These are phyloP conservation scores for Ferdinandea cuprea DNA, from an alignment of 2,888 invertebrate genomes.

Conservation along the genomic window DNA sequence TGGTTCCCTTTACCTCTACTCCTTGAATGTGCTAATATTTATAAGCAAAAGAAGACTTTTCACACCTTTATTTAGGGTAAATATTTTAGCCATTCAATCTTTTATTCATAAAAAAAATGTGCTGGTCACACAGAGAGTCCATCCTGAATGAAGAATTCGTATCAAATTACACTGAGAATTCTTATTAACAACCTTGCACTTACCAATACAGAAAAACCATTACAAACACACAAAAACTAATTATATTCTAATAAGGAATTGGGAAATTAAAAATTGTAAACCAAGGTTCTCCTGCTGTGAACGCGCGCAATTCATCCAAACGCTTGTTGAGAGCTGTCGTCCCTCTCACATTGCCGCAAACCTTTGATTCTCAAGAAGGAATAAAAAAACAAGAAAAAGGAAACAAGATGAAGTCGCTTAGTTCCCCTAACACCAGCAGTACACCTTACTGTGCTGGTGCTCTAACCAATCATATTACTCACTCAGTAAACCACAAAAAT, in stretches of 20 bases:
- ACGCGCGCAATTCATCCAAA: conserved; percentile 27
- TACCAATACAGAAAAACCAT: background rate
- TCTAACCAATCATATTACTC: conserved; percentile 65
- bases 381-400: background rate
- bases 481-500: conserved; percentile 62
- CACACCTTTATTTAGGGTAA: conserved; percentile 52
- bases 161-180: conserved; percentile 54
- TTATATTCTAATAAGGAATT: conserved; percentile 34
- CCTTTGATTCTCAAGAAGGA: conserved; percentile 31
- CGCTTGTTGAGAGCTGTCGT: conserved; percentile 1
- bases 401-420: conserved; percentile 59
- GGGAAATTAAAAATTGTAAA: background rate
- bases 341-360: conserved; percentile 37
- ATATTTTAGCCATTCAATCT: conserved; percentile 16
- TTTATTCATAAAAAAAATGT: conserved; percentile 25
- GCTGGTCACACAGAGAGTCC: conserved; percentile 38
- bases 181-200: background rate
- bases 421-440: background rate
- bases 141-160: conserved; percentile 7
- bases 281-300: conserved; percentile 21
- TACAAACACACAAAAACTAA: conserved; percentile 13
- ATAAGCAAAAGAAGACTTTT: conserved; percentile 55
- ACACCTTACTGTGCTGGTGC: background rate
- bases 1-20: conserved; percentile 2
- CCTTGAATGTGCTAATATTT: conserved; percentile 54